Conservation (phyloP, 2,797 vertebrate genomes). For the Xerus rutilus region DNA sequence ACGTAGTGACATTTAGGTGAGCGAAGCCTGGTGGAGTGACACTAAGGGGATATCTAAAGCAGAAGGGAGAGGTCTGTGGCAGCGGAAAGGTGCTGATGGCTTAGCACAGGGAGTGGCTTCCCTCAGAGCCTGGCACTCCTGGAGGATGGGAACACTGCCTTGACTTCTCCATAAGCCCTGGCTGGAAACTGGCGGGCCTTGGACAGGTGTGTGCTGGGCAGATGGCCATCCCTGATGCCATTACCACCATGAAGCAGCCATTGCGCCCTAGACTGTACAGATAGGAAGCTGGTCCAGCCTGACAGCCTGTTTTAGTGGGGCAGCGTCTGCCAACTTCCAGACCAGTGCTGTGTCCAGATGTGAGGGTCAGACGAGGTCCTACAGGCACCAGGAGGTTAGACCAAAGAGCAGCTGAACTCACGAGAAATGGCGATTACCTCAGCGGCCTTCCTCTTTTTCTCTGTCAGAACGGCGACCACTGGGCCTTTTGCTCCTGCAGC, state of each 20-base stretch:
- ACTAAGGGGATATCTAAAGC: neutral
- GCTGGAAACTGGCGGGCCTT: neutral
- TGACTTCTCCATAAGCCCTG: neutral
- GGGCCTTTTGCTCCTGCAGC: neutral
- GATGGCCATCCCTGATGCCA: neutral
- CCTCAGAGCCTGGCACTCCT: neutral
- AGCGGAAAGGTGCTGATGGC: neutral
- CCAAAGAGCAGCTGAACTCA: neutral
- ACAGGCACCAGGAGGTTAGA: neutral
- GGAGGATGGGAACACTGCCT: neutral
- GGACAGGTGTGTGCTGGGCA: neutral
- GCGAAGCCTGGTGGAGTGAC: neutral
- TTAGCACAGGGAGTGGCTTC: neutral
- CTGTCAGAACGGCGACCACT: neutral
- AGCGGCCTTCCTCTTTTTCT: neutral
- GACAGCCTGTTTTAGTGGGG: neutral
- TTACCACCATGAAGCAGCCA: neutral
- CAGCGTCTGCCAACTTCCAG: neutral
- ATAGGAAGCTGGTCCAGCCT: neutral
- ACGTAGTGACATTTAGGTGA: neutral
- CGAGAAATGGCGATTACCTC: neutral
- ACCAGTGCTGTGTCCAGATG: neutral
- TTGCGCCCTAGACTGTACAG: neutral
- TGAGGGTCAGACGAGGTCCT: conserved; percentile 29
- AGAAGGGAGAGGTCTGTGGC: neutral